Evolutionary conservation across 2,888 invertebrate genomes (phyloP), one percentile per base, ranked within the genome.

Genomic region (Dicranocentrus wangi): DNA sequence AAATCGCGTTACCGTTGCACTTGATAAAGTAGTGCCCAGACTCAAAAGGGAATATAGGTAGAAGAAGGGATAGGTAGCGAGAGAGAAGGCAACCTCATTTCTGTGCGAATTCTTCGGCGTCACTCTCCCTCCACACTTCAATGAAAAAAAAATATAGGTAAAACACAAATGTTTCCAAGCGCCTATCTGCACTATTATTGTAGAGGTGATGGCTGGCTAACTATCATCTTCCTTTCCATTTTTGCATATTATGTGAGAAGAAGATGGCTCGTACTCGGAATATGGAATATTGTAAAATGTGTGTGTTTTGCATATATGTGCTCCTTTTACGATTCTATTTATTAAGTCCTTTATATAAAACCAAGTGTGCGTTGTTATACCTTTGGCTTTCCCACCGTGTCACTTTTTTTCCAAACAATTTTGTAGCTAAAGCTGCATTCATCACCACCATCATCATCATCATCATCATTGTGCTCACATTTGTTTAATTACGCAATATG

Each of bases 81-180:
- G 72, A 68, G 68, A 73, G 73, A 81, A 81, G 75, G 76, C 81
- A 81, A 81, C 81, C 81, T 58, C 75, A 81, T 81, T 81, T 47
- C 81, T 81, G 81, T 81, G 81, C 75, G 81, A 81, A 81, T 71
- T 81, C 66, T 81, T 70, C 43, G 47, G 70, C 13, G 7, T 10
- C 42, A 76, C 58, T 76, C 81, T 81, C 81, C 76, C 76, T 70
- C 69, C 70, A 66, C 39, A 63, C 23, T 55, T 55, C n/a, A 25
- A 70, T 60, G 28, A 25, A 13, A 60, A 27, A 17, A 2, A 39
- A 60, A 42, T 70, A 47, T n/a, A 47, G 47, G 69, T 23, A 70
- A 32, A 68, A 19, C 1, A 25, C 32, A 53, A 68, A 21, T 68
- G 28, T 15, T 32, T 13, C 42, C 39, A 39, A n/a, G n/a, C n/a